A percentile compares a stretch with the other conserved stretches of the same genome.
Conservation (phyloP, 2,888 invertebrate species). For the Ochropleura leucogaster region DNA sequence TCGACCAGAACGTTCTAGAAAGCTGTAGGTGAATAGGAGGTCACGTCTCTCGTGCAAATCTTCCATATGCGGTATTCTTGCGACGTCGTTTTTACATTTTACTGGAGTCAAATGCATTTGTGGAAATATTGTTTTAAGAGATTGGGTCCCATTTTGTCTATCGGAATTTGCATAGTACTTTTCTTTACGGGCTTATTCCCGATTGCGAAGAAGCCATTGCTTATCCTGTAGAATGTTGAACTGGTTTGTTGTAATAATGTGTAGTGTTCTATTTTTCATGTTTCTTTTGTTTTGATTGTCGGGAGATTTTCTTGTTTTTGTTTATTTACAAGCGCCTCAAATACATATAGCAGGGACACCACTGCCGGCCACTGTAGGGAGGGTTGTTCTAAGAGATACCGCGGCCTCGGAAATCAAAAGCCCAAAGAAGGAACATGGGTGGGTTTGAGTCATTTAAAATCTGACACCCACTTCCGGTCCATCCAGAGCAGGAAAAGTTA, state of each 20-base stretch:
- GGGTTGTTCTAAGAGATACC: too few species aligned
- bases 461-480: too few species aligned
- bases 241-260: neutral
- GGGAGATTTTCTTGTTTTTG: neutral
- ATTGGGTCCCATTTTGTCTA: constrained; percentile 58
- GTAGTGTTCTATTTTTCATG: neutral
- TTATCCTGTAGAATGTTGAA: constrained; percentile 10
- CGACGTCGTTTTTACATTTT: constrained; percentile 66
- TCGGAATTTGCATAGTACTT: constrained; percentile 47
- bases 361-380: too few species aligned
- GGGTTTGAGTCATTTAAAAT: too few species aligned
- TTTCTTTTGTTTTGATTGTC: neutral
- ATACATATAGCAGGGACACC: too few species aligned
- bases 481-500: too few species aligned
- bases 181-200: constrained; percentile 28
- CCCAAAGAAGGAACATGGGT: too few species aligned
- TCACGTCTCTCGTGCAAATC: constrained; percentile 67
- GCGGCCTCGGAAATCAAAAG: too few species aligned
- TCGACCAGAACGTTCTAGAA: constrained; percentile 51
- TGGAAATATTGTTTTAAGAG: constrained; percentile 62
- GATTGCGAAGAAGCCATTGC: constrained; percentile 22
- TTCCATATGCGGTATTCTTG: constrained; percentile 63
- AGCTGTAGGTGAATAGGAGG: constrained; percentile 54
- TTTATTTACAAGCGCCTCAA: neutral
- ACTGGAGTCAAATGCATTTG: constrained; percentile 63